Evolutionary conservation across 2,888 invertebrate species (phyloP), one percentile per base, ranked within the genome.

Genomic region (Ramazzottius varieornatus): DNA sequence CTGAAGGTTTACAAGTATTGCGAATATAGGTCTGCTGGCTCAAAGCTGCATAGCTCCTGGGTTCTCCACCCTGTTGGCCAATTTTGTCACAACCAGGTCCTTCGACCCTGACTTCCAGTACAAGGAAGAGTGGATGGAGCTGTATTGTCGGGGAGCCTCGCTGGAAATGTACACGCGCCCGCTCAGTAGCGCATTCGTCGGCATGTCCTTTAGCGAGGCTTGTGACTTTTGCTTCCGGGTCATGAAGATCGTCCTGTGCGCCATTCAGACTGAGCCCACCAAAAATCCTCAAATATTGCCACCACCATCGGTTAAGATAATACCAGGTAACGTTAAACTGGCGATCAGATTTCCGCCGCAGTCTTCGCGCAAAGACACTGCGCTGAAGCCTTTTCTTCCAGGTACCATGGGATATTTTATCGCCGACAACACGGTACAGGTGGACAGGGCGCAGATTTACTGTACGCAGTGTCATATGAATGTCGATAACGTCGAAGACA

Each of bases 1-100:
- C n/a, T n/a, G n/a, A n/a, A n/a, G n/a, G n/a, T n/a, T n/a, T n/a
- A n/a, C n/a, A n/a, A n/a, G n/a, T n/a, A n/a, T n/a, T n/a, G n/a
- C n/a, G n/a, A n/a, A n/a, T n/a, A n/a, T n/a, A n/a, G n/a, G 68
- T 8, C 46, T 69, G 46, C 40, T 69, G 63, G 69, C 69, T 16
- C 69, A 69, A 67, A 69, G 67, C 66, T 69, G 69, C 33, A 46
- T 69, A 65, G 69, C 69, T 32, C 69, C 69, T 1, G 69, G 69
- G 1, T 34, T 69, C 46, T 65, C 66, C 40, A 68, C 68, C 2
- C 65, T 68, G 13, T 46, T 68, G 63, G 64, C 67, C 24, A 68
- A 68, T 63, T 66, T 68, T 64, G 68, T 68, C 67, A 67, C 68
- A n/a, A 68, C 65, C 65, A 68, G 68, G 63, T 67, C 68, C 16